Evolutionary conservation across 2,888 invertebrate species (phyloP).

Genomic region (Chrysolina haemoptera): DNA sequence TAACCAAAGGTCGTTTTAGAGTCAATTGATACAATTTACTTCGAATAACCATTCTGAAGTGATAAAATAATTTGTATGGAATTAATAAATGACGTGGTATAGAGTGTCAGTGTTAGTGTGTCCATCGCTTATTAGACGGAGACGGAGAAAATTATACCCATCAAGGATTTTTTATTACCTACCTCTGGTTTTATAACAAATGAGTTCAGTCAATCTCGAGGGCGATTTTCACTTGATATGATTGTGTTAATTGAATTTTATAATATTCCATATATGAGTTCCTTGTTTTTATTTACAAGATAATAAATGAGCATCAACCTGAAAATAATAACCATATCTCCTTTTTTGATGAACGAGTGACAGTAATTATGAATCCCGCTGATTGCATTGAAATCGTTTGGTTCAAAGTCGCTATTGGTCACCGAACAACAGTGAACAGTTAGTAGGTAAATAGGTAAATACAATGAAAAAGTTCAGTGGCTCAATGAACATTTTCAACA

Average conservation of each 20-base stretch:
- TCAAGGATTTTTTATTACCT: neutral
- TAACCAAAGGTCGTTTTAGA: constrained; percentile 1
- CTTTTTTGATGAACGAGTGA: neutral
- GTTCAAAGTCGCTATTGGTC: neutral
- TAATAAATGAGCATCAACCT: neutral
- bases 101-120: neutral
- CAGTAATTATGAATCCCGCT: neutral
- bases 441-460: no score
- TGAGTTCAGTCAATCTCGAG: neutral
- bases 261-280: neutral
- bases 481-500: no score
- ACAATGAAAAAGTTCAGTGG: no score
- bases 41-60: neutral
- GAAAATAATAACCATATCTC: constrained; percentile 6
- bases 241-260: neutral
- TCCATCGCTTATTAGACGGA: neutral
- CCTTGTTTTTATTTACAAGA: neutral
- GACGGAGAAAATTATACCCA: neutral
- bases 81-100: neutral
- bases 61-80: neutral
- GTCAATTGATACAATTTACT: constrained; percentile 9
- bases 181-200: neutral
- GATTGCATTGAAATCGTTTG: neutral
- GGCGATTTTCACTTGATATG: neutral
- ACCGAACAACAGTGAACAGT: no score